These are phyloP conservation scores for Phymorhynchus buccinoides DNA, from an alignment of 1,140 invertebrate genomes.

Conservation along the genomic window DNA sequence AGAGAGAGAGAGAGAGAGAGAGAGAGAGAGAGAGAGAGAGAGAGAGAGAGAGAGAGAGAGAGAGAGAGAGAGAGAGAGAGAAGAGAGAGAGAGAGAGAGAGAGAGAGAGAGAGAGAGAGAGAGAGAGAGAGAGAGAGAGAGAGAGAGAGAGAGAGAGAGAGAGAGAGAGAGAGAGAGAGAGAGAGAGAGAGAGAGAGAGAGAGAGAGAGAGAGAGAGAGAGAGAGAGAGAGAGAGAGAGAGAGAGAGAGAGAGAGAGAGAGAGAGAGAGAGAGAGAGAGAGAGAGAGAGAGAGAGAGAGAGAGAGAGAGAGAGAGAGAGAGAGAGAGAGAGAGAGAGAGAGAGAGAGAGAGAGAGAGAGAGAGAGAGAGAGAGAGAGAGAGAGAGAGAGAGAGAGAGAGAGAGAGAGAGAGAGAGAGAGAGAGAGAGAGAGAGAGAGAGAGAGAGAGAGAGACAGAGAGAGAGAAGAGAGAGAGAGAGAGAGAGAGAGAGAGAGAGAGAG, in stretches of 20 bases:
- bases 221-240: not conserved
- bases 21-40: not conserved
- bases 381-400: not conserved
- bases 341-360: not conserved
- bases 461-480: not conserved
- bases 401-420: not conserved
- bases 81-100: not conserved
- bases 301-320: not conserved
- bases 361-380: not conserved
- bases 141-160: not conserved
- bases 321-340: not conserved
- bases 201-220: not conserved
- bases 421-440: not conserved
- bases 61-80: not conserved
- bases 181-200: not conserved
- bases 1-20: not conserved
- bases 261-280: not conserved
- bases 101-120: not conserved
- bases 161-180: not conserved
- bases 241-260: not conserved
- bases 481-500: too few species aligned
- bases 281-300: not conserved
- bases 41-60: not conserved
- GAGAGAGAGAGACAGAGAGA: not conserved
- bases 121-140: not conserved